Evolutionary conservation across 2,888 invertebrate species (phyloP).

Genomic region (Mycogona germanica): DNA sequence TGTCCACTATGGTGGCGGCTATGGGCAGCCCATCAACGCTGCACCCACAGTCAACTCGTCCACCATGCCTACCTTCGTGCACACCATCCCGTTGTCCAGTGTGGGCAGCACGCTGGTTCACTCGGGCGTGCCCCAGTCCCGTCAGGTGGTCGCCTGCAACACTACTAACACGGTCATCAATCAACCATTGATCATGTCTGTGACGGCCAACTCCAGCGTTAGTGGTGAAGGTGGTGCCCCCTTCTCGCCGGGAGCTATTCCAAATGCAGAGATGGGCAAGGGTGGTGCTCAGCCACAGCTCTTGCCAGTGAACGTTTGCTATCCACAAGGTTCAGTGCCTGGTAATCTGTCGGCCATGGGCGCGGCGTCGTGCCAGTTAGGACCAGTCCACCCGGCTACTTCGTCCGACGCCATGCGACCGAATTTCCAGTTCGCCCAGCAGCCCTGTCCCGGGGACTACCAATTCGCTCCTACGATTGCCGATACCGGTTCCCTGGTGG

Average conservation of each 20-base stretch:
- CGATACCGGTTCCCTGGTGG: background rate
- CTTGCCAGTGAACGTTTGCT: background rate
- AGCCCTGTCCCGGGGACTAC: background rate
- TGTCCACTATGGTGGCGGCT: background rate
- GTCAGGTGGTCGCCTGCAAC: slow-evolving; percentile 15
- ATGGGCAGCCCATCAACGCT: background rate
- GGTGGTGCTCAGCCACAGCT: slow-evolving; percentile 3
- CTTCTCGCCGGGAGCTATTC: slow-evolving; percentile 5
- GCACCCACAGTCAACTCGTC: background rate
- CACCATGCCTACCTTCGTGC: background rate
- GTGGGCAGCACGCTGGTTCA: background rate
- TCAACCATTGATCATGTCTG: slow-evolving; percentile 21
- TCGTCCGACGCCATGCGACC: background rate
- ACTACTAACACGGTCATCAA: slow-evolving; percentile 21
- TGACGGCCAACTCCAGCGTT: slow-evolving; percentile 16
- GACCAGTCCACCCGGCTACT: background rate
- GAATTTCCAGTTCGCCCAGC: slow-evolving; percentile 16
- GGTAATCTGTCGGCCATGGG: background rate
- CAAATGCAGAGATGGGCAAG: slow-evolving; percentile 9
- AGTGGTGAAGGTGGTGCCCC: slow-evolving; percentile 1
- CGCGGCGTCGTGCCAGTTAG: slow-evolving; percentile 1
- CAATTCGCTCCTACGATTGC: background rate
- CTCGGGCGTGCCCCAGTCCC: background rate
- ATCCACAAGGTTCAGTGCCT: too few species aligned
- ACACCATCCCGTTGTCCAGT: background rate